Conservation (phyloP, 2,888 invertebrate species). For the Acrobasis repandana region DNA sequence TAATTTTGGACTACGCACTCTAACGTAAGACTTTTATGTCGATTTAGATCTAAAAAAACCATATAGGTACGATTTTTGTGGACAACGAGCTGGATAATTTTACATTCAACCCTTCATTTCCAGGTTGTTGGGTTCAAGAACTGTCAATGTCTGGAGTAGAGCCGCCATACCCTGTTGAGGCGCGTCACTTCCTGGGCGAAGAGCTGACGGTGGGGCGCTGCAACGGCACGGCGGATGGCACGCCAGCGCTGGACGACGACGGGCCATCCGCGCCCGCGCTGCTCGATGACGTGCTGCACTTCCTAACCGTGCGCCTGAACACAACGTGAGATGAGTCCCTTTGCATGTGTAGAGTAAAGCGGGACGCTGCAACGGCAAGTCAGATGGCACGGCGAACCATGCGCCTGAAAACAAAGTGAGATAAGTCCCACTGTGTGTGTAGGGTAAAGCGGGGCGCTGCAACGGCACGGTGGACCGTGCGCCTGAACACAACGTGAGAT, state of each 20-base stretch:
- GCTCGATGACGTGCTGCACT: conserved; percentile 74
- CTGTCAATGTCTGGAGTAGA: conserved; percentile 61
- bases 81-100: no score
- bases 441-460: not conserved
- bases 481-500: no score
- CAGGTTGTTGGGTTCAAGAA: conserved; percentile 60
- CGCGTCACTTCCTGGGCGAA: conserved; percentile 67
- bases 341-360: not conserved
- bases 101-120: conserved; percentile 5
- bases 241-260: conserved; percentile 63
- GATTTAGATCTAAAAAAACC: no score
- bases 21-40: no score
- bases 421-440: not conserved
- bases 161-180: conserved; percentile 64
- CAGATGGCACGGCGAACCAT: not conserved
- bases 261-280: conserved; percentile 72
- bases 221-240: conserved; percentile 64
- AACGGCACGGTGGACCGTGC: not conserved
- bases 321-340: conserved; percentile 61
- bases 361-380: not conserved
- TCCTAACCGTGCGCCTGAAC: conserved; percentile 63
- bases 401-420: not conserved
- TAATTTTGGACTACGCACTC: no score
- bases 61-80: no score
- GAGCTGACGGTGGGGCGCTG: conserved; percentile 73